Conservation (phyloP, 2,113 vertebrate species). For the Myiagra hebetior region DNA sequence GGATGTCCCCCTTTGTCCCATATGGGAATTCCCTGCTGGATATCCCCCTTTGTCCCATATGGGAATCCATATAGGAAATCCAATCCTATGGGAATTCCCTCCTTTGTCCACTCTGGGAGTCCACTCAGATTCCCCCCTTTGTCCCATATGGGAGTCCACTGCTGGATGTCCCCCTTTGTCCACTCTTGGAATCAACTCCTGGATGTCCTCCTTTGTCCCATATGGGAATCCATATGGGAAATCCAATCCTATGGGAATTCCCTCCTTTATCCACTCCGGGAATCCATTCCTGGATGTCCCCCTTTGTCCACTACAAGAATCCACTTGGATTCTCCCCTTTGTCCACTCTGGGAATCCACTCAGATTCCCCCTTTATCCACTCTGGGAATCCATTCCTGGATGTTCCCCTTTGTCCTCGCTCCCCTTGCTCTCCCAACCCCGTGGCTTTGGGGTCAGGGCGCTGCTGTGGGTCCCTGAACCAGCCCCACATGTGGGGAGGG, state of each 20-base stretch:
- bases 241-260: no score
- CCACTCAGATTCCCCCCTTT: no score
- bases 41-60: no score
- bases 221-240: no score
- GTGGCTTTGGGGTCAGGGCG: not conserved
- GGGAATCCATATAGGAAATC: not conserved
- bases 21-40: not conserved
- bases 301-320: not conserved
- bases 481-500: no score
- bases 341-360: no score
- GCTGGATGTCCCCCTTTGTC: no score
- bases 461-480: not conserved
- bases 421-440: not conserved
- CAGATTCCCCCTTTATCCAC: no score
- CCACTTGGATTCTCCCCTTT: rapidly evolving
- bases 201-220: rapidly evolving
- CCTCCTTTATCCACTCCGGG: not conserved
- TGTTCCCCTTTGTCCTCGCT: not conserved
- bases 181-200: not conserved
- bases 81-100: no score
- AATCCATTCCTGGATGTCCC: not conserved
- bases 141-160: no score
- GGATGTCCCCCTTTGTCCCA: rapidly evolving
- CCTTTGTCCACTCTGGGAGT: no score
- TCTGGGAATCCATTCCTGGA: no score